These are phyloP conservation scores for Arion vulgaris DNA, from an alignment of 1,140 invertebrate genomes.

Conservation along the genomic window DNA sequence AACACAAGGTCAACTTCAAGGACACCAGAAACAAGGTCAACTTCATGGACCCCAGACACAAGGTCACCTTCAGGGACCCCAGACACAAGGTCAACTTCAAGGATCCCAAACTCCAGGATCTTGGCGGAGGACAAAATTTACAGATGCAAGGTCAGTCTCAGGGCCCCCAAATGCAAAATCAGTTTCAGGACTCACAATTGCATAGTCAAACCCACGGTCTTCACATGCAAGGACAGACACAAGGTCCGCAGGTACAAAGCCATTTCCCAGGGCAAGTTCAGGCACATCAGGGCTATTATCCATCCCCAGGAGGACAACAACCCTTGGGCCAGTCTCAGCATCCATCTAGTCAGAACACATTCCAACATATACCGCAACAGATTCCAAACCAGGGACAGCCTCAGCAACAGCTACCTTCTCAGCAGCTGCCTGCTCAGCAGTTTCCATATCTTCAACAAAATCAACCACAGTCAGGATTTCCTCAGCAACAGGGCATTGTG, in stretches of 20 bases:
- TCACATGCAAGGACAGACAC: slow-evolving; percentile 14
- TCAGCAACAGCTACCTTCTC: slow-evolving; percentile 13
- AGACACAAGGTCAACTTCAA: no score
- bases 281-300: slow-evolving; percentile 37
- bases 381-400: slow-evolving; percentile 3
- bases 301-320: slow-evolving; percentile 28
- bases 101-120: background rate
- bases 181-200: background rate
- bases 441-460: slow-evolving; percentile 10
- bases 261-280: background rate
- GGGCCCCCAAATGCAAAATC: background rate
- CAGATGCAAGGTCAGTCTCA: background rate
- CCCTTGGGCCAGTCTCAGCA: slow-evolving; percentile 29
- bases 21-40: background rate
- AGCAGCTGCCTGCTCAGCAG: slow-evolving; percentile 23
- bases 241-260: background rate
- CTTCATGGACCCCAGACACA: no score
- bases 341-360: slow-evolving; percentile 21
- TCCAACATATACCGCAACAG: slow-evolving; percentile 44
- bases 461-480: background rate
- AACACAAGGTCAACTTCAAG: background rate
- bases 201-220: background rate
- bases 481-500: background rate
- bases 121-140: background rate
- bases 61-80: no score